These are phyloP conservation scores for Terebella lapidaria DNA, from an alignment of 2,888 invertebrate genomes.

Conservation along the genomic window DNA sequence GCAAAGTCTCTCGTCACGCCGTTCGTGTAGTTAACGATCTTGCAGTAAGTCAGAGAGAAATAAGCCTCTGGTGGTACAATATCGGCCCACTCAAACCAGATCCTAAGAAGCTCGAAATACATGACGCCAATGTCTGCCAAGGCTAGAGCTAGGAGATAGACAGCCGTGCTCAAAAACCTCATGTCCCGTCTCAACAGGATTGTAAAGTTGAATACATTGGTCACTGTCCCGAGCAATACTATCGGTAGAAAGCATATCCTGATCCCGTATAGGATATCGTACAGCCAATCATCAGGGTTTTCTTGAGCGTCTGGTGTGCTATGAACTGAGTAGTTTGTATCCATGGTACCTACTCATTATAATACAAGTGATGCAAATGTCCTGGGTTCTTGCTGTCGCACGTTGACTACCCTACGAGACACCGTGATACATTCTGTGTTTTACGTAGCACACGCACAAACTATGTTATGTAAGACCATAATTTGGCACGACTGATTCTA, in stretches of 20 bases:
- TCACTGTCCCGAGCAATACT: conserved; percentile 19
- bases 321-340: too few relatives aligned
- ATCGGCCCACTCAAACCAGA: conserved; percentile 24
- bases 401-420: too few relatives aligned
- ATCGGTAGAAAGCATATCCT: conserved; percentile 21
- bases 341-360: too few relatives aligned
- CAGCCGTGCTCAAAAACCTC: conserved; percentile 19
- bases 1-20: conserved; percentile 19
- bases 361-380: too few relatives aligned
- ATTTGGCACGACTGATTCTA: too few relatives aligned
- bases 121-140: conserved; percentile 23
- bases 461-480: too few relatives aligned
- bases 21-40: conserved; percentile 20
- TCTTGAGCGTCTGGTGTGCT: too few relatives aligned
- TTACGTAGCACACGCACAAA: too few relatives aligned
- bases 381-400: too few relatives aligned
- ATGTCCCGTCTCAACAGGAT: conserved; percentile 16
- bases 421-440: too few relatives aligned
- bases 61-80: conserved; percentile 13
- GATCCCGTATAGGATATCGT: conserved; percentile 10
- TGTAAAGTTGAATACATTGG: conserved; percentile 21
- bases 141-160: conserved; percentile 18
- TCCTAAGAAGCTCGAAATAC: conserved; percentile 23
- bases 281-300: conserved; percentile 4
- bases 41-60: conserved; percentile 22